phyloP scores from a whole-genome alignment of 1,140 invertebrate species.

The Tetramorium simillimum region DNA sequence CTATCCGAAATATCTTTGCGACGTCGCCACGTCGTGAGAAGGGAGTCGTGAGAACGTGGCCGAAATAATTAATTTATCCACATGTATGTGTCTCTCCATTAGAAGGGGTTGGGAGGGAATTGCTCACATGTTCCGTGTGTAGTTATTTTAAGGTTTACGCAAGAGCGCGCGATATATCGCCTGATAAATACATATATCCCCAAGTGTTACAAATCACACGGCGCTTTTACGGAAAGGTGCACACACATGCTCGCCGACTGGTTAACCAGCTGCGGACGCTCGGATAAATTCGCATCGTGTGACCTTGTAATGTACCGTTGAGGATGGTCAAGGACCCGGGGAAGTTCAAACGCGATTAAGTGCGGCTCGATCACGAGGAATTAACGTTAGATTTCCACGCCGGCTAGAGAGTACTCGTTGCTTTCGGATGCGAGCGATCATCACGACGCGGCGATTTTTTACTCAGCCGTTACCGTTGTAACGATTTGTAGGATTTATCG shows the following conservation, averaged over 20 bases:
- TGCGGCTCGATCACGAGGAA: constrained; percentile 31
- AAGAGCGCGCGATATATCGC: background rate
- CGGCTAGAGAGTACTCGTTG: background rate
- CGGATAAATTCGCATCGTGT: constrained; percentile 53
- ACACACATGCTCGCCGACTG: background rate
- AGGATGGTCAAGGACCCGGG: constrained; percentile 27
- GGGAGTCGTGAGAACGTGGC: background rate
- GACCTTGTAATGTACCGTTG: constrained; percentile 49
- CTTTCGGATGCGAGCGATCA: constrained; percentile 37
- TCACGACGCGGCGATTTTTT: constrained; percentile 30
- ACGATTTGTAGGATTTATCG: constrained; percentile 57
- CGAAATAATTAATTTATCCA: background rate
- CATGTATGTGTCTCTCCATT: background rate
- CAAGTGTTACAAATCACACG: constrained; percentile 14
- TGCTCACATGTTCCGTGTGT: background rate
- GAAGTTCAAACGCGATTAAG: constrained; percentile 23
- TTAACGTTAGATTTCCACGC: constrained; percentile 25
- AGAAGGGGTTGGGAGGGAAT: background rate
- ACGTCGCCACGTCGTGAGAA: too few relatives aligned
- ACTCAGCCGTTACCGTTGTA: constrained; percentile 41
- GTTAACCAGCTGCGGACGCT: constrained; percentile 37
- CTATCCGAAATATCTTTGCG: background rate
- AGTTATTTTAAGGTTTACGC: constrained; percentile 37
- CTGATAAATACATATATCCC: background rate
- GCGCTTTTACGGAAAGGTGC: constrained; percentile 16